phyloP scores from a whole-genome alignment of 1,140 invertebrate species.

The Trichogramma pretiosum region DNA sequence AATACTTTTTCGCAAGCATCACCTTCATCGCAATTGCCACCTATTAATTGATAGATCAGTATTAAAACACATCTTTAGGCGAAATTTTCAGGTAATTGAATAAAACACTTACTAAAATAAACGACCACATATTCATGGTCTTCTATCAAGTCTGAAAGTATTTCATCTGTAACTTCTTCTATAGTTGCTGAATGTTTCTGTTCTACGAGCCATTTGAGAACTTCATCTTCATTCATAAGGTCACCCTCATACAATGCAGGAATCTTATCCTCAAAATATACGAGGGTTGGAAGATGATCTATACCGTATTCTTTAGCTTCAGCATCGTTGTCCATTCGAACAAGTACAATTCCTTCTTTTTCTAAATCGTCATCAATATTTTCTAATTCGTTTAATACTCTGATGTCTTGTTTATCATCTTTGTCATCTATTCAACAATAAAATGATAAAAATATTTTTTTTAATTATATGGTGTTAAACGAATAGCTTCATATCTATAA shows the following conservation, averaged over 20 bases:
- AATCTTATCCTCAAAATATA: conserved; percentile 89
- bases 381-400: conserved; percentile 79
- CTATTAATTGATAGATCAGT: conserved; percentile 34
- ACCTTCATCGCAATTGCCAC: conserved; percentile 77
- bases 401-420: conserved; percentile 79
- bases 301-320: conserved; percentile 87
- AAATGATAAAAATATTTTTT: no score
- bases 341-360: conserved; percentile 81
- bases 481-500: no score
- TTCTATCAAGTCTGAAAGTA: conserved; percentile 74
- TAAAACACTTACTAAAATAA: conserved; percentile 69
- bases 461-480: no score
- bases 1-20: conserved; percentile 77
- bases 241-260: conserved; percentile 87
- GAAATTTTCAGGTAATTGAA: conserved; percentile 8
- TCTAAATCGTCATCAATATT: conserved; percentile 89
- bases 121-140: conserved; percentile 91
- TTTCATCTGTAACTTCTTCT: conserved; percentile 90
- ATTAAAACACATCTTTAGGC: no score
- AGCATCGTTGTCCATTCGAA: conserved; percentile 77
- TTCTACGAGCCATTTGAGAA: conserved; percentile 80
- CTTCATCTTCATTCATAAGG: conserved; percentile 84
- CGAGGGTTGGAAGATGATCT: conserved; percentile 75
- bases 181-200: conserved; percentile 88
- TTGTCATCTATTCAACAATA: conserved; percentile 86